Evolutionary conservation across 2,113 vertebrate genomes (phyloP), one percentile per base, ranked within the genome.

Genomic region (Romanogobio albipinnatus): DNA sequence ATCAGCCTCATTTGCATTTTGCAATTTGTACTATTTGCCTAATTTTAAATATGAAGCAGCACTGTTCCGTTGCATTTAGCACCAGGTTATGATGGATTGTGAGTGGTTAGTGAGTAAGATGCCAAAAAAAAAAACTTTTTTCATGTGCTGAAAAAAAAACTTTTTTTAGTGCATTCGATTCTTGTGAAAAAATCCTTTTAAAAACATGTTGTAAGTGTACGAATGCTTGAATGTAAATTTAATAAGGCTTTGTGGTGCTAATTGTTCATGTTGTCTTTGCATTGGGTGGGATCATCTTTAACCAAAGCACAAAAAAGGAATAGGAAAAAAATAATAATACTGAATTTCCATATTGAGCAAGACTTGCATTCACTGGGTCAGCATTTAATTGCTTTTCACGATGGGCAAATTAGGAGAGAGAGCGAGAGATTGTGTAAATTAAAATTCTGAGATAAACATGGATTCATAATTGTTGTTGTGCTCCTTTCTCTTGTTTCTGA

Each of bases 331-430:
- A 26, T 36, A 0, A 36, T 36, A 36, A 36, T 75, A 73, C 2
- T 33, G 33, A 22, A 56, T 77, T 77, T 70, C 86, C 86, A 26
- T 86, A 33, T 90, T 87, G 90, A 92, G 85, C 81, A 83, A 92
- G 90, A 90, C 90, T 76, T 92, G 90, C 87, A 88, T 87, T 45
- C 59, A 90, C 89, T 89, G 80, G 90, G 76, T 61, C 80, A 75
- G 74, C 84, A 88, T 85, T 91, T 91, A 92, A 92, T 93, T 92
- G 90, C 91, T 91, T 93, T 91, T 90, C 74, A 92, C 92, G 92
- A 93, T 92, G 24, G 77, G 75, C 39, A 19, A 71, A 56, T 29
- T 9, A 26, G 66, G 24, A 29, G 77, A 61, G 15, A 24, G 53
- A 7, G 4, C n/a, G 1, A 93, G 83, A 86, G 88, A 91, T 88